Conservation (phyloP, 2,888 invertebrate genomes). For the Leptopilina syphax region DNA sequence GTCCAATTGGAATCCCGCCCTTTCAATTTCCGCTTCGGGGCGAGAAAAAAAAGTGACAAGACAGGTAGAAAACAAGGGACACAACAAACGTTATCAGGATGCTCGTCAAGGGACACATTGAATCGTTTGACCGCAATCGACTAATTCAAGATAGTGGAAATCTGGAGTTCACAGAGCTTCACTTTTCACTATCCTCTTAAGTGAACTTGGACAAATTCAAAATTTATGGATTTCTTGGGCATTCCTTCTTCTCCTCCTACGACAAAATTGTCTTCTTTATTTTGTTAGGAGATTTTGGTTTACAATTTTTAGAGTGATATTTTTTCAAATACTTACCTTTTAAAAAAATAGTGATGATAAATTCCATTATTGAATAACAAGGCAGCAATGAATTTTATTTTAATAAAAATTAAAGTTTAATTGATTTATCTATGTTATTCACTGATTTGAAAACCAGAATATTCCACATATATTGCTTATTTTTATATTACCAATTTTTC, state of each 20-base stretch:
- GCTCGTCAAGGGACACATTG: constrained; percentile 76
- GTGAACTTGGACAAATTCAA: constrained; percentile 58
- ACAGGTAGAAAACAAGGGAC: constrained; percentile 52
- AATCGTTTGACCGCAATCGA: constrained; percentile 72
- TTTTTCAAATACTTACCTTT: too few species aligned
- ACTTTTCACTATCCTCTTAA: constrained; percentile 62
- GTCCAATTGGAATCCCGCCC: constrained; percentile 68
- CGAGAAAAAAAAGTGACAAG: constrained; percentile 51
- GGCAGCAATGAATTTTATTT: too few species aligned
- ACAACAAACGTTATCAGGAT: constrained; percentile 63
- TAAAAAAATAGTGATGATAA: too few species aligned
- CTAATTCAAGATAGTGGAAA: constrained; percentile 64
- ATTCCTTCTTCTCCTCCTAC: constrained; percentile 53
- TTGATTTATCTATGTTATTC: too few species aligned
- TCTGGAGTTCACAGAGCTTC: constrained; percentile 47
- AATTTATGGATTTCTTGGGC: constrained; percentile 76
- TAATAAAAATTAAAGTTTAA: too few species aligned
- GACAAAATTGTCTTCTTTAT: constrained; percentile 76
- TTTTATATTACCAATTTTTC: too few species aligned
- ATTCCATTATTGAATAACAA: too few species aligned
- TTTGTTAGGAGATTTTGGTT: constrained; percentile 58
- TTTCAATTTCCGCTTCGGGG: constrained; percentile 72
- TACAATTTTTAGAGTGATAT: constrained; percentile 54
- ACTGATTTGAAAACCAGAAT: too few species aligned
- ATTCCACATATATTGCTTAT: too few species aligned